Conservation (phyloP, 2,797 vertebrate genomes). For the Dendrocincla tyrannina region DNA sequence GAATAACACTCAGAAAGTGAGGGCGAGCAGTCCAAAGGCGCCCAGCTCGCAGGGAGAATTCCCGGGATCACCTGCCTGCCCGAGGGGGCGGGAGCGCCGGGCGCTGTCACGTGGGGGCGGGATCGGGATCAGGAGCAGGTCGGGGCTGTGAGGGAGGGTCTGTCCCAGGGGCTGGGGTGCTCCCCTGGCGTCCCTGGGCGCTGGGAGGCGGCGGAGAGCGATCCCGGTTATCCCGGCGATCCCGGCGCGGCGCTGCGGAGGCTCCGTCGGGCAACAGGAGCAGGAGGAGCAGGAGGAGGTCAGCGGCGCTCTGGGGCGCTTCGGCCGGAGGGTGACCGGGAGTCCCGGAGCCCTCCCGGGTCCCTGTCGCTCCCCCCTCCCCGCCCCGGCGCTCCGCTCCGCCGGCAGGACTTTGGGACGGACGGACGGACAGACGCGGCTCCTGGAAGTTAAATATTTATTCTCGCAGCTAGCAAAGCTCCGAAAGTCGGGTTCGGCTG, state of each 20-base stretch:
- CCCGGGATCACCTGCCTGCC: background rate
- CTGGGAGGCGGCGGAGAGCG: background rate
- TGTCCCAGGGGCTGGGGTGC: background rate
- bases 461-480: background rate
- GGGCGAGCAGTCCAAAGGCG: accelerated
- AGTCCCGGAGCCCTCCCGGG: background rate
- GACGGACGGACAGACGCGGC: background rate
- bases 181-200: background rate
- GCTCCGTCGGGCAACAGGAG: background rate
- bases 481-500: background rate
- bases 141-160: background rate
- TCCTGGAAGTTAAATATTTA: background rate
- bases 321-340: accelerated
- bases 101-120: background rate
- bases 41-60: background rate
- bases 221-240: background rate
- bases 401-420: background rate
- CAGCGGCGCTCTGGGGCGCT: background rate
- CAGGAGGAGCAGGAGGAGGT: background rate
- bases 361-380: background rate
- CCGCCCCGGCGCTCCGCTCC: background rate
- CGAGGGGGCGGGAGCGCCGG: background rate
- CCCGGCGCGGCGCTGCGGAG: background rate
- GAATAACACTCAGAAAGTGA: background rate
- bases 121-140: background rate